Conservation (phyloP, 2,797 vertebrate species). For the Takifugu rubripes region DNA sequence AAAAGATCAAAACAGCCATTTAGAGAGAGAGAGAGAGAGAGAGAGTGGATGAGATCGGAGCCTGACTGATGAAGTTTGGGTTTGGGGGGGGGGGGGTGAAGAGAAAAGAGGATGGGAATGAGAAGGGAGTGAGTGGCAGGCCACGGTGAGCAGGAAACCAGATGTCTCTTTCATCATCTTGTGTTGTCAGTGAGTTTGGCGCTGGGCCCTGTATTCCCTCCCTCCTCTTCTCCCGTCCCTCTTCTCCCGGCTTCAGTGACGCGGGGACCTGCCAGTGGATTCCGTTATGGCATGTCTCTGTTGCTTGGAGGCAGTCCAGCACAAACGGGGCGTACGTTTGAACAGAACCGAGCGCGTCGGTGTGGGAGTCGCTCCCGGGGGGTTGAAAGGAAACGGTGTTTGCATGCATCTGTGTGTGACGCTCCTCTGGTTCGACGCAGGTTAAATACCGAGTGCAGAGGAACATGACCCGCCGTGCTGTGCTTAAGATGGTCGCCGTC, state of each 20-base stretch:
- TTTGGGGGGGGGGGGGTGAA: conserved; percentile 29
- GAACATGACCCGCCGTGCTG: conserved; percentile 84
- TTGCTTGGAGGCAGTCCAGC: conserved; percentile 26
- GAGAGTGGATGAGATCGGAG: conserved; percentile 8
- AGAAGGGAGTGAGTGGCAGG: conserved; percentile 16
- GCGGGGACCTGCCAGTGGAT: too few relatives aligned
- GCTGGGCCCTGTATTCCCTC: conserved; percentile 19
- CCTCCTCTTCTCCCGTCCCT: background rate
- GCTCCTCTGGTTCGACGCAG: conserved; percentile 63
- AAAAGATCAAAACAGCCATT: conserved; percentile 9
- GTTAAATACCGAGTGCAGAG: conserved; percentile 93
- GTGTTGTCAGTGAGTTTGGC: conserved; percentile 50
- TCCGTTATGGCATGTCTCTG: conserved; percentile 16
- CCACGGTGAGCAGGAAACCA: conserved; percentile 30
- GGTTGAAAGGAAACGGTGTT: conserved; percentile 8
- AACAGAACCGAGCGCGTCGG: conserved; percentile 17
- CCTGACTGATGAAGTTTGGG: conserved; percentile 29
- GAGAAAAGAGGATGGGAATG: conserved; percentile 11
- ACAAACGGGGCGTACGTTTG: conserved; percentile 22
- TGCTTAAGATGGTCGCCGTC: conserved; percentile 89
- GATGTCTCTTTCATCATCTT: conserved; percentile 65
- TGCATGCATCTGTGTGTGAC: conserved; percentile 12
- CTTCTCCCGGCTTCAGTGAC: conserved; percentile 31
- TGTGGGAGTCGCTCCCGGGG: conserved; percentile 31
- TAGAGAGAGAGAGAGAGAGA: background rate